These are phyloP conservation scores for Andrena hattorfiana DNA, from an alignment of 2,888 invertebrate species.

Conservation along the genomic window DNA sequence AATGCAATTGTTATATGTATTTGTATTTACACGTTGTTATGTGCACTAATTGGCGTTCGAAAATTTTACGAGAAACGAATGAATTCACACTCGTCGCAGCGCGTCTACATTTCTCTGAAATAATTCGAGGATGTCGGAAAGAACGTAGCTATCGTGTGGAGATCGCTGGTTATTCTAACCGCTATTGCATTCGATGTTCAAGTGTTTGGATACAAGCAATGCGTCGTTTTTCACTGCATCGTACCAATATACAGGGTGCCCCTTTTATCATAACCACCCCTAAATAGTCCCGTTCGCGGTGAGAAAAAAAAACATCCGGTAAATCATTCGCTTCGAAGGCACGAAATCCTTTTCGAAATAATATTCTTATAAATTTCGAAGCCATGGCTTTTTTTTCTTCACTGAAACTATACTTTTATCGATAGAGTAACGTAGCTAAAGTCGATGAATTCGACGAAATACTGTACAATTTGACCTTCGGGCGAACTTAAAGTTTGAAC, in stretches of 20 bases:
- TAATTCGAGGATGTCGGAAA: conserved; percentile 7
- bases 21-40: conserved; percentile 46
- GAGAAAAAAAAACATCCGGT: too few species aligned
- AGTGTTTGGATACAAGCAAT: conserved; percentile 1
- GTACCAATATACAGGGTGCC: conserved; percentile 2
- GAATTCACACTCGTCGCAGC: not conserved
- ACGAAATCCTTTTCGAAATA: too few species aligned
- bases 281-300: too few species aligned
- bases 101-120: conserved; percentile 7
- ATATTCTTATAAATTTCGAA: too few species aligned
- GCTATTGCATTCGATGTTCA: not conserved
- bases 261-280: not conserved
- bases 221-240: conserved; percentile 33
- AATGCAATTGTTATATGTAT: conserved; percentile 23
- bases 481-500: too few species aligned
- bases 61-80: not conserved
- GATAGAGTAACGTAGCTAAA: too few species aligned
- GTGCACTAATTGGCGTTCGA: conserved; percentile 17
- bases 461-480: too few species aligned
- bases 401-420: too few species aligned
- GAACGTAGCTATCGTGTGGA: not conserved
- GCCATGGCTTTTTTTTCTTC: too few species aligned
- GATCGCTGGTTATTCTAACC: not conserved
- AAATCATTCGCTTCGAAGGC: too few species aligned
- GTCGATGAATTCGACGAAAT: too few species aligned